phyloP scores from a whole-genome alignment of 1,140 invertebrate species.

The Eriosoma lanigerum region DNA sequence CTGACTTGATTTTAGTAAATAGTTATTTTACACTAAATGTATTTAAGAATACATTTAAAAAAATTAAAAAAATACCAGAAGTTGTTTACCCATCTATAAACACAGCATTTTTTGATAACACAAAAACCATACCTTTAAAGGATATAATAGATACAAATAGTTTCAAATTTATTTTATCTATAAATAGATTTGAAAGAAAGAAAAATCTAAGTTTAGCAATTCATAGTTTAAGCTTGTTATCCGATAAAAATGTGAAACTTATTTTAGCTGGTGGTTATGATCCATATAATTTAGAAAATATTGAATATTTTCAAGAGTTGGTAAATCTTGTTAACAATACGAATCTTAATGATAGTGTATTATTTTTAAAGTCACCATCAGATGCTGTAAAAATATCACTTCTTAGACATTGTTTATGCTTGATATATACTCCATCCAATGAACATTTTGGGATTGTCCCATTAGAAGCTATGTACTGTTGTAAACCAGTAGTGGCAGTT shows the following conservation, averaged over 20 bases:
- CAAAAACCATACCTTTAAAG: background rate
- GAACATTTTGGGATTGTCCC: conserved; percentile 99
- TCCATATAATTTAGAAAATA: conserved; percentile 83
- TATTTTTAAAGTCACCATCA: conserved; percentile 83
- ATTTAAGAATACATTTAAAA: conserved; percentile 81
- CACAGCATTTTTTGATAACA: conserved; percentile 71
- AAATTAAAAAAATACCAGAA: conserved; percentile 68
- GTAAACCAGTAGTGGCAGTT: conserved; percentile 90
- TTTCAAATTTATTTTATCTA: conserved; percentile 75
- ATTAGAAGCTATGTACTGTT: conserved; percentile 94
- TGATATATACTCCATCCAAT: conserved; percentile 93
- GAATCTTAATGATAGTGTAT: conserved; percentile 72
- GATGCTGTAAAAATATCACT: conserved; percentile 82
- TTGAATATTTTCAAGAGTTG: conserved; percentile 83
- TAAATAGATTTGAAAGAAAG: conserved; percentile 97
- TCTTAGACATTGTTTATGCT: conserved; percentile 71
- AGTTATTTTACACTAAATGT: conserved; percentile 87
- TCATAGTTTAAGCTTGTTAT: conserved; percentile 72
- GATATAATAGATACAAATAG: background rate
- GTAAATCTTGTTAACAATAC: conserved; percentile 66
- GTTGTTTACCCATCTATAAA: conserved; percentile 95
- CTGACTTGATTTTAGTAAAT: conserved; percentile 91
- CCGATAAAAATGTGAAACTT: conserved; percentile 69
- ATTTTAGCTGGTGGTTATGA: conserved; percentile 99
- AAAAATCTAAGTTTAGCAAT: conserved; percentile 90